Base-by-base conservation (phyloP, 2,888 invertebrate genomes). In the Aproaerema taeniolella region DNA sequence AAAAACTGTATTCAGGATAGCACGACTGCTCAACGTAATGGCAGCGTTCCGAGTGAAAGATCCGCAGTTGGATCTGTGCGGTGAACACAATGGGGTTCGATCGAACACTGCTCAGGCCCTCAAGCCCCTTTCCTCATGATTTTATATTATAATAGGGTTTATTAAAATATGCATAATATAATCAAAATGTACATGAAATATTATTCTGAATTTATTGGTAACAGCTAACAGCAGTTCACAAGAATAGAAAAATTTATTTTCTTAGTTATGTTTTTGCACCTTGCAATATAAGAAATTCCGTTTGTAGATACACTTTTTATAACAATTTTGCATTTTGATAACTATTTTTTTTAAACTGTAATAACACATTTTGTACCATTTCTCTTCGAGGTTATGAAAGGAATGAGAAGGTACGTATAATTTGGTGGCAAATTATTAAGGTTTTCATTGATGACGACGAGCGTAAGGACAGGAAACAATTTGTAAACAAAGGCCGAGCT, bases 401-500 rank as follows among this genome's bases (percentile, higher is more conserved):
- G n/a, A n/a, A n/a, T n/a, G n/a, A n/a, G n/a, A n/a, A n/a, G n/a
- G n/a, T n/a, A n/a, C n/a, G n/a, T n/a, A n/a, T n/a, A n/a, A n/a
- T n/a, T n/a, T n/a, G n/a, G n/a, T n/a, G n/a, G n/a, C n/a, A n/a
- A n/a, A n/a, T n/a, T n/a, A n/a, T n/a, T n/a, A n/a, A 52, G 55
- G 53, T 63, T 74, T 70, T 69, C 57, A 70, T 64, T 63, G 53
- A 68, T 63, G 64, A 68, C 70, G 72, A 69, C 63, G 60, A 64
- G 61, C 62, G 65, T 67, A 72, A 68, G 69, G 71, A 74, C 74
- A 73, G 72, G 78, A 79, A 82, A 78, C 76, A 68, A 75, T 53
- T 73, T 77, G 74, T 81, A 85, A 83, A 85, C 82, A 81, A 81
- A 71, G 67, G 48, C 61, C 56, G 57, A 57, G 62, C 58, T 72